Evolutionary conservation across 2,113 vertebrate species (phyloP), one percentile per base, ranked within the genome.

Genomic region (Polypterus senegalus): DNA sequence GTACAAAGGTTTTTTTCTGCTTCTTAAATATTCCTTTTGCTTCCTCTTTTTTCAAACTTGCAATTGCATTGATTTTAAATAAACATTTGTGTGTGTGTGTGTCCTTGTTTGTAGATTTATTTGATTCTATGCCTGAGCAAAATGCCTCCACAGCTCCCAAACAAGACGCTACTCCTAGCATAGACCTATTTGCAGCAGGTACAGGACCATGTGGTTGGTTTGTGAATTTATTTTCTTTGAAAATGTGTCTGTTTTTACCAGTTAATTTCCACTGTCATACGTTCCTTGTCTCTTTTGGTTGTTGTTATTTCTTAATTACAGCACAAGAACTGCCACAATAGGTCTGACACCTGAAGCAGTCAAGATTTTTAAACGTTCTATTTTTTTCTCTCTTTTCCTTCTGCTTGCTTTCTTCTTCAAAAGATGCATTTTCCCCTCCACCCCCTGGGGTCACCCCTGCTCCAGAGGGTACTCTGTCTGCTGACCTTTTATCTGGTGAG

Each of bases 151-250:
- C 91, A 76, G 89, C 89, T 74, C 89, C 95, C 82, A 97, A 97
- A 81, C 84, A 89, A 71, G 94, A 94, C 66, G 90, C 85, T 82
- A 89, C 92, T 79, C 90, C 93, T 94, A 94, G 91, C 87, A 90
- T 98, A 94, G 96, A 97, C 87, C 90, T 98, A 79, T 98, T 98
- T 82, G 91, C 92, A 85, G 84, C 96, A 98, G 96, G 96, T 98
- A 88, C 83, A 83, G 63, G 76, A 64, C 10, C 51, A 58, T 79
- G 79, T 71, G 73, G 72, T 77, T 75, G 74, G 65, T 74, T 54
- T 54, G 9, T 9, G 53, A 54, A 54, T 73, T 77, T 71, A 77
- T 54, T 79, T 62, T 58, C 60, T 46, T 48, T 44, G 44, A 48
- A 5, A 51, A 6, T 27, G 61, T 80, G 59, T 79, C 68, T 57